These are phyloP conservation scores for Drosophila gunungcola DNA, from an alignment of 1,140 invertebrate genomes.

Conservation along the genomic window DNA sequence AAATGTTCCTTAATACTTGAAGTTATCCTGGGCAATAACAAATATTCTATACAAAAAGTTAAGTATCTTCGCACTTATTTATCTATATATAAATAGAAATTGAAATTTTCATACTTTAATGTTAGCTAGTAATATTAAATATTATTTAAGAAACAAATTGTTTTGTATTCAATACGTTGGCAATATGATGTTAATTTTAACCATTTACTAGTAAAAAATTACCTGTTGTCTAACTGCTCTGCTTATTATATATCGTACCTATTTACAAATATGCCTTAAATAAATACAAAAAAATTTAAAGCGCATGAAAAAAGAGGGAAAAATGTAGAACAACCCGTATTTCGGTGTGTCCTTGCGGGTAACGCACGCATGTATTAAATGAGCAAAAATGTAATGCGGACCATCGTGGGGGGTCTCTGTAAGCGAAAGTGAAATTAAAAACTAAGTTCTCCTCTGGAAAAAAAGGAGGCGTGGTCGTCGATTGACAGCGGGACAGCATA, in stretches of 20 bases:
- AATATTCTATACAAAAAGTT: not conserved
- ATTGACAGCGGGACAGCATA: conserved; percentile 45
- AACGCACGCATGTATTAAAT: conserved; percentile 66
- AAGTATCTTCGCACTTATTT: no score
- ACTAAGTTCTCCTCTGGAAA: conserved; percentile 54
- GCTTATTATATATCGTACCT: not conserved
- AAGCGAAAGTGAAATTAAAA: conserved; percentile 76
- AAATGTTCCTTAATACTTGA: not conserved
- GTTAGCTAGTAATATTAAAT: no score
- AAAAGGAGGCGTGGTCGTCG: conserved; percentile 54
- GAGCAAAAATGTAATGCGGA: conserved; percentile 60
- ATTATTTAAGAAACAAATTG: no score
- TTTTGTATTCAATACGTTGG: no score
- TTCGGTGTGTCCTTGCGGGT: conserved; percentile 64
- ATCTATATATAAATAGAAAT: no score
- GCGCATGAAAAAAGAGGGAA: not conserved
- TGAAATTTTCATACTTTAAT: no score
- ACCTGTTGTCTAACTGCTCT: not conserved
- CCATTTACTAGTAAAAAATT: no score
- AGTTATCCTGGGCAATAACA: not conserved
- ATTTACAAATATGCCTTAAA: not conserved
- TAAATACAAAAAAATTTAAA: not conserved
- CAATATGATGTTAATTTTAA: no score
- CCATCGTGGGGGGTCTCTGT: conserved; percentile 13
- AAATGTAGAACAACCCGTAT: conserved; percentile 9